Evolutionary conservation across 1,140 invertebrate species (phyloP).

Genomic region (Cecropterus lyciades): DNA sequence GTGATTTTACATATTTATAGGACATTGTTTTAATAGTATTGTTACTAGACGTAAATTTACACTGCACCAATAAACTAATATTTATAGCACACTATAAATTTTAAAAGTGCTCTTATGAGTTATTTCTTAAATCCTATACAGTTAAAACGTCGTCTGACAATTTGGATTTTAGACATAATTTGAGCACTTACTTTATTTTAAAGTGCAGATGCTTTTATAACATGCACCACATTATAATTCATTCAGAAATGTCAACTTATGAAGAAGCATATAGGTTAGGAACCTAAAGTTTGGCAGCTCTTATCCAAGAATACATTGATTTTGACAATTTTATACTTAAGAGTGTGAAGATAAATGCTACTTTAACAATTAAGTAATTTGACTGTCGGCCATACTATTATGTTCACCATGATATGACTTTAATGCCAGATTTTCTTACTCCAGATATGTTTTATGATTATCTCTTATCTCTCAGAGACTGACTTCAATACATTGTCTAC

Average conservation of each 20-base stretch:
- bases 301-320: conserved; percentile 11
- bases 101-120: conserved; percentile 6
- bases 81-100: conserved; percentile 11
- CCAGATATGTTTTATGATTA: conserved; percentile 29
- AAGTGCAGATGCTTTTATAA: neutral
- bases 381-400: conserved; percentile 9
- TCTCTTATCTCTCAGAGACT: conserved; percentile 5
- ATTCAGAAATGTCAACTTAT: conserved; percentile 6
- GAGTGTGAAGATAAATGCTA: conserved; percentile 12
- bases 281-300: conserved; percentile 23
- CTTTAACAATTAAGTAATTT: neutral
- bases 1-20: conserved; percentile 3
- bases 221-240: neutral
- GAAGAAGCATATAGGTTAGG: conserved; percentile 17
- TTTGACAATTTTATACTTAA: neutral
- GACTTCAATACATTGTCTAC: conserved; percentile 3
- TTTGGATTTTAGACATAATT: conserved; percentile 25
- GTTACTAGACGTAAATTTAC: neutral
- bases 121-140: conserved; percentile 1
- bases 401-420: conserved; percentile 20
- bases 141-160: conserved; percentile 10
- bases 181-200: conserved; percentile 17
- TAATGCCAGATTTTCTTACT: conserved; percentile 6
- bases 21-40: conserved; percentile 19
- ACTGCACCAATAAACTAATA: neutral